phyloP scores from a whole-genome alignment of 1,140 invertebrate genomes.

The Luehdorfia chinensis region DNA sequence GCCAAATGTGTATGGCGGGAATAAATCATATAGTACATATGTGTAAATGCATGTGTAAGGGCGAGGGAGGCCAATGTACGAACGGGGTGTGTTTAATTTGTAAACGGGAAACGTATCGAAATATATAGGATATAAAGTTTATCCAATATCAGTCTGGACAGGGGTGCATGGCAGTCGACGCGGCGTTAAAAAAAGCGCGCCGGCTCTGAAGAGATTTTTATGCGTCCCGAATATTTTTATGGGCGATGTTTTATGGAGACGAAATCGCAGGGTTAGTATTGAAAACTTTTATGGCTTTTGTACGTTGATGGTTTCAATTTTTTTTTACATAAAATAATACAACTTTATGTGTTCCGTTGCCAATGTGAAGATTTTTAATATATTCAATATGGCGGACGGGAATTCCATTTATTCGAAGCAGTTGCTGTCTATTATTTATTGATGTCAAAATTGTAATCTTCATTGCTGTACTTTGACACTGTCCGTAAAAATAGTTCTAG shows the following conservation, averaged over 20 bases:
- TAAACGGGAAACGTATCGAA: conserved; percentile 59
- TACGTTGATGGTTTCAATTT: neutral
- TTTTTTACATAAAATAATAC: no score
- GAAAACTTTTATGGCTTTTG: conserved; percentile 20
- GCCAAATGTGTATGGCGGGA: conserved; percentile 64
- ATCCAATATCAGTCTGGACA: conserved; percentile 40
- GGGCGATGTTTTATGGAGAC: conserved; percentile 39
- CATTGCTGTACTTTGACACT: no score
- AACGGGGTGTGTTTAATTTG: conserved; percentile 64
- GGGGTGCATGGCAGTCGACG: conserved; percentile 37
- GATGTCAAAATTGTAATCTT: no score
- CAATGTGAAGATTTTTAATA: no score
- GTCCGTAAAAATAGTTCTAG: no score
- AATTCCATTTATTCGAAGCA: no score
- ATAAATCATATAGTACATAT: conserved; percentile 58
- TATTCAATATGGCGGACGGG: no score
- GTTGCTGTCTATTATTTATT: no score
- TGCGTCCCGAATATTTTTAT: conserved; percentile 51
- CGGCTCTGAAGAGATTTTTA: conserved; percentile 54
- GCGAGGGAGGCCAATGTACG: conserved; percentile 33
- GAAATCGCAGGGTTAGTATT: conserved; percentile 24
- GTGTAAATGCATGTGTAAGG: conserved; percentile 31
- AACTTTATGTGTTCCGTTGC: no score
- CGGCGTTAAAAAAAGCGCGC: conserved; percentile 38
- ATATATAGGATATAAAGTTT: conserved; percentile 49